Conservation (phyloP, 2,113 vertebrate species). For the Girardinichthys multiradiatus region DNA sequence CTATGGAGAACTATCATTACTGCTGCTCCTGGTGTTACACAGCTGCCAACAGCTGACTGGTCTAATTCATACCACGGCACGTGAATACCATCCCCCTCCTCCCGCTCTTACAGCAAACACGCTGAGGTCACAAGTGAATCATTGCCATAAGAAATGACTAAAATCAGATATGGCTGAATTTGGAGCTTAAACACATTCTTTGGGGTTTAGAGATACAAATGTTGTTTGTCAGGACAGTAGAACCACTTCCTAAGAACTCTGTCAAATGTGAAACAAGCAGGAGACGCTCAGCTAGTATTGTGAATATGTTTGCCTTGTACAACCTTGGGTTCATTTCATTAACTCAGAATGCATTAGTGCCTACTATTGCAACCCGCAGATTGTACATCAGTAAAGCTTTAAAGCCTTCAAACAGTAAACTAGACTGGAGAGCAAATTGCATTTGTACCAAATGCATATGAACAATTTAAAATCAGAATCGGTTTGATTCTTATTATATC, state of each 20-base stretch:
- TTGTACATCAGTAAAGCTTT: conserved; percentile 36
- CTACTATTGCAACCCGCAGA: conserved; percentile 34
- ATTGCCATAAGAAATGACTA: conserved; percentile 21
- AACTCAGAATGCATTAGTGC: conserved; percentile 18
- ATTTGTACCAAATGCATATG: not conserved
- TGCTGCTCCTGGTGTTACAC: conserved; percentile 24
- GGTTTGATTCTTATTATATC: conserved; percentile 16
- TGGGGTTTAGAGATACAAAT: conserved; percentile 3
- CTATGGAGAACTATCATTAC: conserved; percentile 52
- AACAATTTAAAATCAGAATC: conserved; percentile 5
- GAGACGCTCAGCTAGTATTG: conserved; percentile 10
- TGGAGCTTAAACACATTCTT: conserved; percentile 5
- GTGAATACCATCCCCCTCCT: conserved; percentile 22
- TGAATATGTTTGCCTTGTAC: conserved; percentile 21
- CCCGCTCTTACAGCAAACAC: not conserved
- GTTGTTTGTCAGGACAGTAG: conserved; percentile 8
- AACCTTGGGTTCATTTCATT: conserved; percentile 38
- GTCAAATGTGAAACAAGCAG: not conserved
- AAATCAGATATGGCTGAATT: conserved; percentile 37
- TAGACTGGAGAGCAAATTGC: conserved; percentile 24
- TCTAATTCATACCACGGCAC: conserved; percentile 23
- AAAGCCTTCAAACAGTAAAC: conserved; percentile 19
- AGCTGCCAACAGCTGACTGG: conserved; percentile 46
- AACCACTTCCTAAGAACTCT: conserved; percentile 6
- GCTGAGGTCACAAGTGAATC: conserved; percentile 57